These are phyloP conservation scores for Macrobrachium rosenbergii DNA, from an alignment of 1,140 invertebrate genomes.

Conservation along the genomic window DNA sequence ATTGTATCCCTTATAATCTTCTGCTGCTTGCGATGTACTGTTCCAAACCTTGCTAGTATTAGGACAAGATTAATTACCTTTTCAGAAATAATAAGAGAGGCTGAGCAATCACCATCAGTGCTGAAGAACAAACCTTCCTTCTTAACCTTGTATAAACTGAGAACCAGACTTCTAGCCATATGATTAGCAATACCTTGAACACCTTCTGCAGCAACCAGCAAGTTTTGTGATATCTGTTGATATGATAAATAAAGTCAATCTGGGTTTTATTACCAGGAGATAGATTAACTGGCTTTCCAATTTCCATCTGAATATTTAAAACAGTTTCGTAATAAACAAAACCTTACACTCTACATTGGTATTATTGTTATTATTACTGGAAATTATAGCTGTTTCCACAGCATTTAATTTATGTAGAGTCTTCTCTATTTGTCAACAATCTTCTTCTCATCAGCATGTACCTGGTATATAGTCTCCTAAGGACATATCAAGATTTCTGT, in stretches of 20 bases:
- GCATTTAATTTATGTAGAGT: too few relatives aligned
- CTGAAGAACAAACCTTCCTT: too few relatives aligned
- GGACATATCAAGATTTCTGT: too few relatives aligned
- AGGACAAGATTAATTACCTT: conserved; percentile 23
- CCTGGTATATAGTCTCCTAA: too few relatives aligned
- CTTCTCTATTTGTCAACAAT: too few relatives aligned
- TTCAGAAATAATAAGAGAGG: not conserved
- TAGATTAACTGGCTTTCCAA: too few relatives aligned
- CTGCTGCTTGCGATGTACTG: conserved; percentile 46
- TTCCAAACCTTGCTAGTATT: conserved; percentile 41
- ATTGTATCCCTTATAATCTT: conserved; percentile 36
- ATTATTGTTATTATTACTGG: too few relatives aligned
- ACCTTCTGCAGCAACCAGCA: conserved; percentile 29
- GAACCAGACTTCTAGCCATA: conserved; percentile 36
- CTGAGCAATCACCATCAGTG: not conserved
- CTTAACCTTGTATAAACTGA: conserved; percentile 1
- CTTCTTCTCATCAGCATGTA: too few relatives aligned
- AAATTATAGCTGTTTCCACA: too few relatives aligned
- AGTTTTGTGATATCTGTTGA: conserved; percentile 42
- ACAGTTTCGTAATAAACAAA: too few relatives aligned
- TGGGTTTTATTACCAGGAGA: not conserved
- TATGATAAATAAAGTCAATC: not conserved
- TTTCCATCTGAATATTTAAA: too few relatives aligned
- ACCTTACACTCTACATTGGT: too few relatives aligned
- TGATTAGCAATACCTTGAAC: conserved; percentile 40